Conservation (phyloP, 2,113 vertebrate species). For the Melospiza melodia region DNA sequence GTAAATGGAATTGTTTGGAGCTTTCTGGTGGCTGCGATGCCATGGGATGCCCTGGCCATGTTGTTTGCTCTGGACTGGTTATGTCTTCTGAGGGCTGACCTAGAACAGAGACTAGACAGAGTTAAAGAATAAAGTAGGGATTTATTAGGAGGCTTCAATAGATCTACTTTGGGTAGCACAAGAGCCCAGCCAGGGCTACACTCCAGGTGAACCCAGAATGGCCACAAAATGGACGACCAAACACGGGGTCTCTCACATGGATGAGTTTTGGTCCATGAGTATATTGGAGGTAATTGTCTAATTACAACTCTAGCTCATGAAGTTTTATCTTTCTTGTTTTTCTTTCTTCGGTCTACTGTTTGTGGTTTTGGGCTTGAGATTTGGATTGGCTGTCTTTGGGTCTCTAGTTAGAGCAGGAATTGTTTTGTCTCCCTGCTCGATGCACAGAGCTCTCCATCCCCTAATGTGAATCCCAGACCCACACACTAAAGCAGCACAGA, state of each 20-base stretch:
- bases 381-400: not conserved
- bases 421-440: not conserved
- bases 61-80: not conserved
- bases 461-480: not conserved
- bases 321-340: not conserved
- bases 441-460: not conserved
- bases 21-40: not conserved
- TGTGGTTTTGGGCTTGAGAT: not conserved
- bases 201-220: not conserved
- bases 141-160: not conserved
- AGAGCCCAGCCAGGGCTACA: not conserved
- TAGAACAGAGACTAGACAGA: not conserved
- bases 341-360: not conserved
- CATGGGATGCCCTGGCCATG: not conserved
- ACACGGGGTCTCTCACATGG: not conserved
- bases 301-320: not conserved
- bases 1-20: not conserved
- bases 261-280: not conserved
- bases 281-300: not conserved
- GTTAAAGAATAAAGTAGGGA: not conserved
- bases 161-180: not conserved
- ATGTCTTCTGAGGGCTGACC: not conserved
- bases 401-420: not conserved
- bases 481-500: not conserved
- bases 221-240: not conserved